Conservation (phyloP, 2,888 invertebrate species). For the Hylaea fasciaria region DNA sequence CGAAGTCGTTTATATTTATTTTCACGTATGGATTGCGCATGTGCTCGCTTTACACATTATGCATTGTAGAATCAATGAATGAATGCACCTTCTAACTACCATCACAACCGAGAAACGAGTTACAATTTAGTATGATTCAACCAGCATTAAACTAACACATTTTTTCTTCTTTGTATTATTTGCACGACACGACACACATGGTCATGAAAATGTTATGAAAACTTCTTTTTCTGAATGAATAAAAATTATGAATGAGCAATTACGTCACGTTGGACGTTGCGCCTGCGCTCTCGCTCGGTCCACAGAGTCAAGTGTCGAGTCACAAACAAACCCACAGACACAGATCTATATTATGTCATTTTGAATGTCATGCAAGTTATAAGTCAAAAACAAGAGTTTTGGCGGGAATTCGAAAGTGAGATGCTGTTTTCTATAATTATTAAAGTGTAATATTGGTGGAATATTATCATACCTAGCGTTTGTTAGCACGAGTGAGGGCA, state of each 20-base stretch:
- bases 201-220: conserved; percentile 70
- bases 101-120: conserved; percentile 47
- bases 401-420: too few relatives aligned
- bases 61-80: conserved; percentile 79
- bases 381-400: too few relatives aligned
- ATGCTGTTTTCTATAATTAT: too few relatives aligned
- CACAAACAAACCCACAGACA: too few relatives aligned
- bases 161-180: conserved; percentile 21
- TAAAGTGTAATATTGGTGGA: too few relatives aligned
- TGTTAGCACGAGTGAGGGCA: too few relatives aligned
- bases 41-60: conserved; percentile 66
- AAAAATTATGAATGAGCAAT: conserved; percentile 84
- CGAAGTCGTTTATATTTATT: conserved; percentile 56
- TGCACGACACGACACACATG: conserved; percentile 55
- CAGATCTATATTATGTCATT: too few relatives aligned
- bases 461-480: too few relatives aligned
- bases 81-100: conserved; percentile 68
- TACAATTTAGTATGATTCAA: conserved; percentile 16
- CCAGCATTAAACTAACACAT: conserved; percentile 21
- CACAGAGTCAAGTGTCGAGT: conserved; percentile 17
- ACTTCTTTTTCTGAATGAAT: conserved; percentile 76
- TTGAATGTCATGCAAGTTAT: too few relatives aligned
- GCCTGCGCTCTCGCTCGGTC: conserved; percentile 65
- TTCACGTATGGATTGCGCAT: conserved; percentile 74
- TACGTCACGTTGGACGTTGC: conserved; percentile 82